Conservation (phyloP, 2,797 vertebrate species). For the Parauchenoglanis punctatus region DNA sequence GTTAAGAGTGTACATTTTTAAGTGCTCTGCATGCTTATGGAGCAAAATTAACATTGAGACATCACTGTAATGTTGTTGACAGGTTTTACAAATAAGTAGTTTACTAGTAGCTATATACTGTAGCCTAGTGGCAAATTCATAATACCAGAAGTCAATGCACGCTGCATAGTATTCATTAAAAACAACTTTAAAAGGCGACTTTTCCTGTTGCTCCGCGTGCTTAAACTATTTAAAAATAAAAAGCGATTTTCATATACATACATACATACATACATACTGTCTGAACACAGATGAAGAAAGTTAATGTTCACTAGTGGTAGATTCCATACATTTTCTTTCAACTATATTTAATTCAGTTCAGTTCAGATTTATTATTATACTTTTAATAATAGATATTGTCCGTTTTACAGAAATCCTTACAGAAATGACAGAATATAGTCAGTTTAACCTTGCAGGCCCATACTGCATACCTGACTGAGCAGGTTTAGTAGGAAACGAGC, state of each 20-base stretch:
- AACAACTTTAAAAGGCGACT: no score
- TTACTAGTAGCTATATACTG: constrained; percentile 16
- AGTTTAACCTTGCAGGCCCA: neutral
- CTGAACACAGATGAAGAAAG: neutral
- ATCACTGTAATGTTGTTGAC: neutral
- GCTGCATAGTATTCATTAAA: neutral
- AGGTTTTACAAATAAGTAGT: neutral
- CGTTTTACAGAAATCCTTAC: neutral
- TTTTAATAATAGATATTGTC: neutral
- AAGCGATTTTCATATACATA: neutral
- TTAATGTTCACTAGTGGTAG: neutral
- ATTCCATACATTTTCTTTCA: neutral
- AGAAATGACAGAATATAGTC: neutral
- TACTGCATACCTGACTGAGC: neutral
- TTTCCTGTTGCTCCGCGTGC: neutral
- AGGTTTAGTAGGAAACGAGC: neutral
- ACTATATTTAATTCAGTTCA: neutral
- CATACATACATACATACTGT: neutral
- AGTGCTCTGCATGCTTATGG: neutral
- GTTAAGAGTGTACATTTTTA: neutral
- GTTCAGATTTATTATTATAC: no score
- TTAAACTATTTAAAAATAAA: neutral
- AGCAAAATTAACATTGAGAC: neutral
- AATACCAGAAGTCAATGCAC: neutral
- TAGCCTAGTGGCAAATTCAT: constrained; percentile 1